Percentiles rank a stretch among this genome's conserved stretches.
These are phyloP conservation scores for Cherax quadricarinatus DNA, from an alignment of 1,140 invertebrate genomes.

Conservation along the genomic window DNA sequence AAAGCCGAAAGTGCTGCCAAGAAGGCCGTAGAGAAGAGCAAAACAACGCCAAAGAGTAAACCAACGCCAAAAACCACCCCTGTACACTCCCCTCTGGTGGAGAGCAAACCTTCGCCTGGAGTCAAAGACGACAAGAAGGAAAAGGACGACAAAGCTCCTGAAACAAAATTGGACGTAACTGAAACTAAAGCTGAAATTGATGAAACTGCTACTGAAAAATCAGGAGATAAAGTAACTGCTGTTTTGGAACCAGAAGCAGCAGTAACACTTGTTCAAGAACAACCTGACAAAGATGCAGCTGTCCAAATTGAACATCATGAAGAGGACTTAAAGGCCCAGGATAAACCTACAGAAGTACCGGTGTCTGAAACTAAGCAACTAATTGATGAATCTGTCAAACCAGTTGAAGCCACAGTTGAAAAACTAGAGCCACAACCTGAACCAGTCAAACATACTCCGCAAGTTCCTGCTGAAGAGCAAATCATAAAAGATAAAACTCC, in stretches of 20 bases:
- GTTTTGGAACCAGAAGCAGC: background rate
- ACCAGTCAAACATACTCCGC: background rate
- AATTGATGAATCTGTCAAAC: background rate
- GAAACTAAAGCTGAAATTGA: background rate
- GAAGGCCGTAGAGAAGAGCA: slow-evolving; percentile 69
- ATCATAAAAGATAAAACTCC: background rate
- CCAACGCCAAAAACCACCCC: slow-evolving; percentile 80
- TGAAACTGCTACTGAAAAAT: background rate
- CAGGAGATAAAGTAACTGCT: background rate
- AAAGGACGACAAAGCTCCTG: slow-evolving; percentile 33
- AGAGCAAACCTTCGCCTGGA: slow-evolving; percentile 75
- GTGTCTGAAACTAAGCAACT: background rate
- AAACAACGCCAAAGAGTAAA: slow-evolving; percentile 57
- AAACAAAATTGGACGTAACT: background rate
- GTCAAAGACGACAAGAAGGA: slow-evolving; percentile 40
- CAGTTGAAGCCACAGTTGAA: background rate
- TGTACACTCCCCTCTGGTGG: slow-evolving; percentile 79
- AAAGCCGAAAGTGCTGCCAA: slow-evolving; percentile 72
- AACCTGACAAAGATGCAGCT: background rate
- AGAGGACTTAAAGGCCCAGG: background rate
- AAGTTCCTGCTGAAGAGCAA: background rate
- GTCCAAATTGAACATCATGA: background rate
- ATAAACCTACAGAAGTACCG: background rate
- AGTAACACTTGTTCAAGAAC: background rate
- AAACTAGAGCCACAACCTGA: background rate